A percentile compares a stretch with the other conserved stretches of the same genome.
phyloP scores from a whole-genome alignment of 2,888 invertebrate genomes.

The Drosophila subsilvestris region DNA sequence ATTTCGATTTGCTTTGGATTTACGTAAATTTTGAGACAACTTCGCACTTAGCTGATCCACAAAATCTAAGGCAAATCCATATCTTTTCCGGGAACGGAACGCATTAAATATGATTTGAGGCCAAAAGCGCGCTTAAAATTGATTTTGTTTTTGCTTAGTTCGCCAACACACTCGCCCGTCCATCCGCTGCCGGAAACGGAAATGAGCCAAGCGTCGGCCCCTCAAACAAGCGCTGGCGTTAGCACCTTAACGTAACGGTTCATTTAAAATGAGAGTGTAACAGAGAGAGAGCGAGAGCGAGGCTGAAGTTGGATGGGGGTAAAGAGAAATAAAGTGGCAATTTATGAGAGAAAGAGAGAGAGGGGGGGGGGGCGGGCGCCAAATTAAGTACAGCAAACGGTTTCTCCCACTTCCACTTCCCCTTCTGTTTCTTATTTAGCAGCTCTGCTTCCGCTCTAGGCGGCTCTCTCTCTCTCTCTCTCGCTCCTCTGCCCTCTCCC shows the following conservation, averaged over 20 bases:
- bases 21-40: background rate
- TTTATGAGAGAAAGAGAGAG: background rate
- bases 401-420: background rate
- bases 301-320: background rate
- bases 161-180: background rate
- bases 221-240: slow-evolving; percentile 26
- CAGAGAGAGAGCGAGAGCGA: background rate
- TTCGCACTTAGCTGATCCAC: background rate
- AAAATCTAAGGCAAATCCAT: background rate
- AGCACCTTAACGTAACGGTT: slow-evolving; percentile 31
- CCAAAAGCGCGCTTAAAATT: background rate
- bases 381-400: background rate
- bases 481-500: slow-evolving; percentile 3
- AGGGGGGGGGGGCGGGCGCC: background rate
- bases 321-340: background rate
- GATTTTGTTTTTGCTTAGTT: background rate
- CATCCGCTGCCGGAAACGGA: slow-evolving; percentile 26
- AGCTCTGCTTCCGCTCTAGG: slow-evolving; percentile 5
- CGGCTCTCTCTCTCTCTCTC: slow-evolving; percentile 11
- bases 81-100: too few species aligned
- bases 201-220: slow-evolving; percentile 39
- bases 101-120: too few species aligned
- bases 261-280: slow-evolving; percentile 13
- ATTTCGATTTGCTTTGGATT: too few species aligned
- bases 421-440: slow-evolving; percentile 10